Percentiles rank a stretch among this genome's conserved stretches.
Evolutionary conservation across 2,113 vertebrate species (phyloP).

Genomic region (Oreochromis aureus): DNA sequence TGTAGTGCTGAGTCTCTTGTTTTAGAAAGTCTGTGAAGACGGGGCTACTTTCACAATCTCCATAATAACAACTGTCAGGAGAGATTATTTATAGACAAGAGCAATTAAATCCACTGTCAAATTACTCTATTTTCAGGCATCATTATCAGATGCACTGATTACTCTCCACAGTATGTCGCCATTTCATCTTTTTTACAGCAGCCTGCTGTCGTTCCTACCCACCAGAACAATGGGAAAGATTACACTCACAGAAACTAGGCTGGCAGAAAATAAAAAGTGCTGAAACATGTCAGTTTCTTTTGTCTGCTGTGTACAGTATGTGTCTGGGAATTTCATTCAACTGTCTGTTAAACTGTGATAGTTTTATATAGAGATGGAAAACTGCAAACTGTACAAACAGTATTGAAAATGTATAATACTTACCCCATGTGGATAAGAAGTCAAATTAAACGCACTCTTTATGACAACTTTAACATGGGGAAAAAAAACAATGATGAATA

Average conservation of each 20-base stretch:
- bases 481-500: background rate
- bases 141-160: conserved; percentile 10
- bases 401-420: background rate
- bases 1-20: background rate
- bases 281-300: background rate
- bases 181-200: background rate
- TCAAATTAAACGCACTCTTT: background rate
- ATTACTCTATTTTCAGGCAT: conserved; percentile 38
- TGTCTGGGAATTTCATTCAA: background rate
- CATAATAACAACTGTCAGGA: conserved; percentile 13
- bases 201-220: background rate
- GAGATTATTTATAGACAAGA: conserved; percentile 39
- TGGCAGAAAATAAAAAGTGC: background rate
- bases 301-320: background rate
- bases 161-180: background rate
- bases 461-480: background rate
- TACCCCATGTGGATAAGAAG: background rate
- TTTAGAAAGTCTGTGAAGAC: background rate
- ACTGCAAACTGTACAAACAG: background rate
- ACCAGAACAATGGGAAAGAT: background rate
- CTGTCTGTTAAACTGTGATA: background rate
- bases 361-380: background rate
- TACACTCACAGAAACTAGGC: background rate
- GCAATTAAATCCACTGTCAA: conserved; percentile 31
- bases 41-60: background rate